phyloP scores from a whole-genome alignment of 2,797 vertebrate genomes.

The Pempheris klunzingeri region DNA sequence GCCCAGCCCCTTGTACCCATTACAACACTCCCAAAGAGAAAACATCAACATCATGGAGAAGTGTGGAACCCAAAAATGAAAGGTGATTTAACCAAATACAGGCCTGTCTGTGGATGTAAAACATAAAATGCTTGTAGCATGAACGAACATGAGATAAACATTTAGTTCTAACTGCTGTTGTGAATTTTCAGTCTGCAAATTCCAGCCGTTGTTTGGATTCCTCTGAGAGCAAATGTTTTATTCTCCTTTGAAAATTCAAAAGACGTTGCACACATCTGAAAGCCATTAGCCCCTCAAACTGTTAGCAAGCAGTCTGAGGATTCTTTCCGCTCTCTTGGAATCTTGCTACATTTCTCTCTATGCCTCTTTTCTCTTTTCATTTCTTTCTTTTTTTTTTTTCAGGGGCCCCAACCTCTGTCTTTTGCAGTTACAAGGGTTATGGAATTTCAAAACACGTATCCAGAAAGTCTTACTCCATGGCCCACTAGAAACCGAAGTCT shows the following conservation, averaged over 20 bases:
- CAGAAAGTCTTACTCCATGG: constrained; percentile 64
- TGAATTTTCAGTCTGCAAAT: constrained; percentile 74
- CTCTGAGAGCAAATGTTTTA: constrained; percentile 83
- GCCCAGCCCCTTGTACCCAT: constrained; percentile 47
- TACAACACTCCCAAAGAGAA: constrained; percentile 51
- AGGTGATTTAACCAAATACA: background rate
- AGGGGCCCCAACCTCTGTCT: constrained; percentile 52
- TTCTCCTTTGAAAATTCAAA: constrained; percentile 84
- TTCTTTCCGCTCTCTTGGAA: constrained; percentile 83
- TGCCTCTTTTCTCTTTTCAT: constrained; percentile 60
- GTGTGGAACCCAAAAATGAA: constrained; percentile 35
- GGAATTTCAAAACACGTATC: constrained; percentile 70
- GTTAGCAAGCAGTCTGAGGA: constrained; percentile 79
- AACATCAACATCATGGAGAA: constrained; percentile 43
- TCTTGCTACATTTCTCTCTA: constrained; percentile 70
- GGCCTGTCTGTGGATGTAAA: constrained; percentile 35
- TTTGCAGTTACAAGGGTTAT: constrained; percentile 75
- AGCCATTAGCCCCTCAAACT: constrained; percentile 82
- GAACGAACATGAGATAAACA: constrained; percentile 51
- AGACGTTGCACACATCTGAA: constrained; percentile 83
- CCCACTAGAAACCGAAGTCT: constrained; percentile 61
- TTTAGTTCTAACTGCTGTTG: constrained; percentile 53
- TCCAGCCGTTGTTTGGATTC: constrained; percentile 85
- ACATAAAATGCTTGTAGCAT: constrained; percentile 41
- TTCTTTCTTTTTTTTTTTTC: constrained; percentile 62